These are phyloP conservation scores for Nemotelus nigrinus DNA, from an alignment of 2,888 invertebrate genomes.

Conservation along the genomic window DNA sequence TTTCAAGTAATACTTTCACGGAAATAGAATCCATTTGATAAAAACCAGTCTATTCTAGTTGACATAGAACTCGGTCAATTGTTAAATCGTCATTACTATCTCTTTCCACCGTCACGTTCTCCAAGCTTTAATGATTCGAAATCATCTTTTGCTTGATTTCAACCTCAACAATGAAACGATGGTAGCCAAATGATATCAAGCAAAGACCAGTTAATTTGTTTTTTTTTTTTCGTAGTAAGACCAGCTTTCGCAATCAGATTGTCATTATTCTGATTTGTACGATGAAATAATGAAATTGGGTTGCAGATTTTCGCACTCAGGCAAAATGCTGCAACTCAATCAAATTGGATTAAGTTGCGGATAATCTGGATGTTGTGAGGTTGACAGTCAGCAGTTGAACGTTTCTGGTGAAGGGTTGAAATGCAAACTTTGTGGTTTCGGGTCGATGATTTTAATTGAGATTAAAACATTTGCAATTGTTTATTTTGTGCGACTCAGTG, in stretches of 20 bases:
- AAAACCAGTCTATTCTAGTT: slow-evolving; percentile 21
- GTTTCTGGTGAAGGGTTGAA: no score
- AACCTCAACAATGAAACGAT: background rate
- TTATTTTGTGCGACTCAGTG: no score
- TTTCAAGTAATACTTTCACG: background rate
- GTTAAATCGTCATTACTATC: slow-evolving; percentile 20
- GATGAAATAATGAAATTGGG: slow-evolving; percentile 15
- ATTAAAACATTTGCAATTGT: no score
- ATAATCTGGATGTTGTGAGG: background rate
- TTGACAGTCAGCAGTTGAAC: no score
- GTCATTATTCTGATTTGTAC: slow-evolving; percentile 3
- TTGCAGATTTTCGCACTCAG: background rate
- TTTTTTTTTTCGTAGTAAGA: background rate
- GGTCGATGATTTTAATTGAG: no score
- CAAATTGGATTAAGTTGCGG: slow-evolving; percentile 16
- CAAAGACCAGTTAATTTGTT: background rate
- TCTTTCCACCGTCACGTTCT: background rate
- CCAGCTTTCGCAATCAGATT: background rate
- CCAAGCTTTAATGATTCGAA: background rate
- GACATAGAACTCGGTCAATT: slow-evolving; percentile 26
- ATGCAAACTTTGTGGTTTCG: no score
- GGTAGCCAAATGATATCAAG: background rate
- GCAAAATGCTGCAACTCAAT: background rate
- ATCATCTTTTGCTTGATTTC: background rate
- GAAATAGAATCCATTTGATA: background rate